Evolutionary conservation across 2,888 invertebrate genomes (phyloP).

Genomic region (Lottia gigantea): DNA sequence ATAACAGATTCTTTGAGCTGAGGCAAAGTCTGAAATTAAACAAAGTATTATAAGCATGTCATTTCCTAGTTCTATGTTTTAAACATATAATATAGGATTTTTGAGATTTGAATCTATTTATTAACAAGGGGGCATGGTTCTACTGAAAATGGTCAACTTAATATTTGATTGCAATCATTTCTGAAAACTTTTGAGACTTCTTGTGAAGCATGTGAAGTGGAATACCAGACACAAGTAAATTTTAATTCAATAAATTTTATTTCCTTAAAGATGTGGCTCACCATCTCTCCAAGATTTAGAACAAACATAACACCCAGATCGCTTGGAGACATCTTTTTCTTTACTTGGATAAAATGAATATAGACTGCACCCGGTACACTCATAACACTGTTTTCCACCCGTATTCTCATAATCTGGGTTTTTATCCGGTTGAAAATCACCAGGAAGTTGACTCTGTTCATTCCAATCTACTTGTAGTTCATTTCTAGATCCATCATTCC

Average conservation of each 20-base stretch:
- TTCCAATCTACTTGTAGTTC: constrained; percentile 45
- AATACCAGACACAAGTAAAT: too few species aligned
- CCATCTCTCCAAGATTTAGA: constrained; percentile 45
- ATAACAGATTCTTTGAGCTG: constrained; percentile 35
- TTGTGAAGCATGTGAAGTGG: too few species aligned
- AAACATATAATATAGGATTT: not conserved
- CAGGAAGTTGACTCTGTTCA: constrained; percentile 40
- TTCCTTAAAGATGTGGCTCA: constrained; percentile 11
- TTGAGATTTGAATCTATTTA: not conserved
- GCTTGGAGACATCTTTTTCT: constrained; percentile 27
- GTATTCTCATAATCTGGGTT: constrained; percentile 40
- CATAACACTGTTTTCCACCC: constrained; percentile 38
- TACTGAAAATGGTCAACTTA: too few species aligned
- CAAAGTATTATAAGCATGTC: not conserved
- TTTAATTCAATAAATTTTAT: too few species aligned
- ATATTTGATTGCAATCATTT: too few species aligned
- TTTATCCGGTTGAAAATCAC: constrained; percentile 35
- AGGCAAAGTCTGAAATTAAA: constrained; percentile 29
- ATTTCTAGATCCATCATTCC: constrained; percentile 46
- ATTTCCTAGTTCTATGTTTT: too few species aligned
- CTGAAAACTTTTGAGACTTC: too few species aligned
- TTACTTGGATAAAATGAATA: constrained; percentile 39
- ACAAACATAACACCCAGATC: constrained; percentile 42
- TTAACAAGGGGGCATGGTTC: too few species aligned
- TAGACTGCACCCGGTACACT: constrained; percentile 37